Base-by-base conservation (phyloP, 2,888 invertebrate genomes). In the Omphaloscelis lunosa region DNA sequence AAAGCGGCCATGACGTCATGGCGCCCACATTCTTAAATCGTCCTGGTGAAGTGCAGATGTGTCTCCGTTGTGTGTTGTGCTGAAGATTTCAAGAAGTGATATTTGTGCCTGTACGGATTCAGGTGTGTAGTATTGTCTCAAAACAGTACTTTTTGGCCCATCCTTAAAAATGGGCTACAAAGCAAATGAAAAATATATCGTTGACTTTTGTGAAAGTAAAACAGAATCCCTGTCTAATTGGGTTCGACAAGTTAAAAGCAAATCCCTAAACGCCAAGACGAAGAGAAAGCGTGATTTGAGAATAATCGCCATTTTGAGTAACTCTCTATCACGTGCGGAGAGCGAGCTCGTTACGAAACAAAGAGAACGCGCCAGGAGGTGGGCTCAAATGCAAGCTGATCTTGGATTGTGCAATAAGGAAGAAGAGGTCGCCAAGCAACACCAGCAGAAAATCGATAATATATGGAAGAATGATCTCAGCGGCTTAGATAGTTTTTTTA, bases 401-500 rank as follows among this genome's bases (percentile, higher is more conserved):
- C 95, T 96, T 88, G 96, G 96, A 93, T 90, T 96, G 89, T 90
- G 93, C 93, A 93, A 92, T 89, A 94, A 94, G 89, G 94, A 96
- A 93, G 96, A 96, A 92, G 96, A 96, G 89, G 91, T 93, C 85
- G 93, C 94, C 91, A 94, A 91, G 91, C 93, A 93, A 90, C 93
- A 95, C 72, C 94, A 93, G 80, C 95, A 96, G 90, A 96, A 95
- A 93, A 94, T 96, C 79, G 94, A 96, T 94, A 93, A 93, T 90
- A 87, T 96, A 90, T 97, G 97, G 97, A 96, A 96, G 95, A 97
- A 97, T 91, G 98, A 97, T 93, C 95, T 98, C 91, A 97, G 97
- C 92, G 97, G 97, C 89, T 92, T 98, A 92, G 97, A 98, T 95
- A 96, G 95, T 91, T 98, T 98, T 94, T 97, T 98, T 97, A 97